Base-by-base conservation (phyloP, 2,113 vertebrate genomes). In the Eulacestoma nigropectus region DNA sequence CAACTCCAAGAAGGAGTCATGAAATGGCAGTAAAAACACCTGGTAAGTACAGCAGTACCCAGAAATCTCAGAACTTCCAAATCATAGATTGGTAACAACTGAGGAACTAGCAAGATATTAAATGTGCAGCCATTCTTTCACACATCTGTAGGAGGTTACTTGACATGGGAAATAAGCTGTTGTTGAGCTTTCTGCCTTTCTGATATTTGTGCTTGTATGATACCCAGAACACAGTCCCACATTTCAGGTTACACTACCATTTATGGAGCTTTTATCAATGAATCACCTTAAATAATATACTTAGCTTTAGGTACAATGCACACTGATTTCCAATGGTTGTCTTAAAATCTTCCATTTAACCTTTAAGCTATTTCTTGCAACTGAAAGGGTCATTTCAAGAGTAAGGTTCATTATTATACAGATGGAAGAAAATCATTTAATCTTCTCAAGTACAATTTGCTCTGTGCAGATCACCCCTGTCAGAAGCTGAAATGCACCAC, bases 51-150 rank as follows among this genome's bases (percentile, higher is more conserved):
- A 87, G 70, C 59, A 80, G 26, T 79, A 84, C 52, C 16, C n/a
- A 91, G 90, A 92, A 95, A 93, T 83, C 84, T 65, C 77, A 56
- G 37, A 81, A 84, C 59, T 79, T 89, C 73, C 93, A 88, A 93
- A 84, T 86, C 82, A 87, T 25, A 87, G 81, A 85, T 87, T 86
- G 92, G 84, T 65, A 93, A 52, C 10, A 26, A 26, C 52, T 76
- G 19, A 53, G 35, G n/a, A 86, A 93, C 65, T 20, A 77, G 25
- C 19, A 78, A 95, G 50, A 35, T 42, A 77, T 73, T 93, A 88
- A 94, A 95, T 79, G 79, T 60, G 21, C 68, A 85, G 86, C 29
- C 73, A 37, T 84, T 91, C 72, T 80, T 84, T 82, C 87, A 96
- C 53, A 93, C 25, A 41, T 84, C 37, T 50, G 37, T 72, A 89